A percentile compares a stretch with the other conserved stretches of the same genome.
These are phyloP conservation scores for Triops longicaudatus DNA, from an alignment of 1,140 invertebrate genomes.

Conservation along the genomic window DNA sequence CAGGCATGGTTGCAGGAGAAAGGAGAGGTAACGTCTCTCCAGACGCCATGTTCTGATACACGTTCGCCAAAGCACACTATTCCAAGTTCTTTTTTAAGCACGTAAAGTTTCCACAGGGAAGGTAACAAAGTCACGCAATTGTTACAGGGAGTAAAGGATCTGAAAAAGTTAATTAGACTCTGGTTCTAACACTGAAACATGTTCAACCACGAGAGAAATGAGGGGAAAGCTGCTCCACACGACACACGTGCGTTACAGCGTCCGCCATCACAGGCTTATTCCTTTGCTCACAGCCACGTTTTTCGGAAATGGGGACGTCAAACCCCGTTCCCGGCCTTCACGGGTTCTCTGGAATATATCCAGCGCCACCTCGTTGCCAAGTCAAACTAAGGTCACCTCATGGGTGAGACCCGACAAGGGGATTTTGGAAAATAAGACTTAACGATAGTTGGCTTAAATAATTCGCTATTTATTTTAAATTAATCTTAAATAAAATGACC, in stretches of 20 bases:
- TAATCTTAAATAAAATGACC: no score
- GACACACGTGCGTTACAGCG: conserved; percentile 5
- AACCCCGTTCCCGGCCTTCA: not conserved
- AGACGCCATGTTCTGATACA: not conserved
- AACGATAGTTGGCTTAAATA: not conserved
- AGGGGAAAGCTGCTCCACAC: not conserved
- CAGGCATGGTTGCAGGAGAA: not conserved
- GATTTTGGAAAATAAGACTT: not conserved
- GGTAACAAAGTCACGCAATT: not conserved
- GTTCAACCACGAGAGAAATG: not conserved
- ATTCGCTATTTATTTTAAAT: not conserved
- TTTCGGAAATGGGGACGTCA: not conserved
- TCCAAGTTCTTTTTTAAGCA: not conserved
- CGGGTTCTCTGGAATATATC: not conserved
- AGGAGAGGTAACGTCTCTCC: conserved; percentile 4
- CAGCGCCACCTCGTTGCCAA: not conserved
- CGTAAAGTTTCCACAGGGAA: not conserved
- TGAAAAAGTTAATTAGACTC: not conserved
- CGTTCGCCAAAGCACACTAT: not conserved
- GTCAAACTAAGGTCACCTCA: not conserved
- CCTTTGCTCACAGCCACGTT: not conserved
- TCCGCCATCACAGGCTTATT: conserved; percentile 4
- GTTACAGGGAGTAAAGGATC: not conserved
- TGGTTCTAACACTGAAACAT: not conserved
- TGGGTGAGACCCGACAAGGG: not conserved